A percentile compares a stretch with the other conserved stretches of the same genome.
These are phyloP conservation scores for Prietella phreatophila DNA, from an alignment of 2,113 vertebrate species.

Conservation along the genomic window DNA sequence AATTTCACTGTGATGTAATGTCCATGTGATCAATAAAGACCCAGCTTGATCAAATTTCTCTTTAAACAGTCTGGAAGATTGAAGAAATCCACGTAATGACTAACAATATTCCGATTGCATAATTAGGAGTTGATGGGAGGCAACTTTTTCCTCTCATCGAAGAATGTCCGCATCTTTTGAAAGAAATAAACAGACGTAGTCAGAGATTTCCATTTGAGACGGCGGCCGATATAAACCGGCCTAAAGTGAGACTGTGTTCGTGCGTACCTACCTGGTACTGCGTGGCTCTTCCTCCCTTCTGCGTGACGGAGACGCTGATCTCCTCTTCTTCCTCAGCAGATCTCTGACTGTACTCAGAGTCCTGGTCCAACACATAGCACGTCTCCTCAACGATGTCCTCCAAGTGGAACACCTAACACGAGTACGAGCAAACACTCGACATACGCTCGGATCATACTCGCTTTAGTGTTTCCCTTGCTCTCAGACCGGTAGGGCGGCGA, in stretches of 20 bases:
- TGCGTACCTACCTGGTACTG: conserved; percentile 75
- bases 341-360: conserved; percentile 93
- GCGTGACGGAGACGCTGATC: conserved; percentile 79
- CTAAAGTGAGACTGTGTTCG: not conserved
- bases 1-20: no score
- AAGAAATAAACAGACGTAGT: no score
- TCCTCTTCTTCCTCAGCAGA: conserved; percentile 95
- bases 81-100: not conserved
- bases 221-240: not conserved
- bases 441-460: not conserved
- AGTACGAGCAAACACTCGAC: not conserved
- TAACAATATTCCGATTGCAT: not conserved
- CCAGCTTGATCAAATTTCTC: no score
- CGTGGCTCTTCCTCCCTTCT: conserved; percentile 80
- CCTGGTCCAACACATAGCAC: conserved; percentile 88
- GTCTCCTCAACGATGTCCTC: conserved; percentile 95
- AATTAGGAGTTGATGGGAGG: no score
- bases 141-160: no score
- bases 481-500: not conserved
- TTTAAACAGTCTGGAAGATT: not conserved
- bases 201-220: not conserved
- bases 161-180: no score
- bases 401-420: conserved; percentile 84
- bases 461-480: not conserved
- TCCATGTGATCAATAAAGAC: no score